Base-by-base conservation (phyloP, 2,888 invertebrate genomes). In the Drosophila monieri region DNA sequence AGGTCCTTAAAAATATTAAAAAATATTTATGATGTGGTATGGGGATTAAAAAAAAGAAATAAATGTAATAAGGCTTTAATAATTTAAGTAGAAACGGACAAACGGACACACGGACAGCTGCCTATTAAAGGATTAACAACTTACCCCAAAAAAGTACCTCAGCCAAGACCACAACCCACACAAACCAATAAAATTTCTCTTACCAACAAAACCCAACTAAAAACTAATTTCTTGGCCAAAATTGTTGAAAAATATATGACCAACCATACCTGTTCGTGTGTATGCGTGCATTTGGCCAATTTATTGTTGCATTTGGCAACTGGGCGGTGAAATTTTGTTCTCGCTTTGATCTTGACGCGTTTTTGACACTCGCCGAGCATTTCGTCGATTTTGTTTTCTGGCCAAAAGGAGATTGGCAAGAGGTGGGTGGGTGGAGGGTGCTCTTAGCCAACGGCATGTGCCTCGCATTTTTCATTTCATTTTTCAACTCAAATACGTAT, bases 311-410 rank as follows among this genome's bases (percentile, higher is more conserved):
- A 81, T 80, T 81, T 74, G 78, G 77, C 83, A 80, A 81, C 74
- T 73, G 79, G 74, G 51, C 76, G 76, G 77, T 75, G 75, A 79
- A 80, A 73, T 77, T 80, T 73, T 58, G 61, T 48, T 80, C 76
- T 65, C 76, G 73, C 81, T 81, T 81, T 81, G 84, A 81, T 81
- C 84, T 81, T 84, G 79, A 81, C 81, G 81, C 80, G 77, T 81
- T 81, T 81, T 84, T 81, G 81, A 81, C 81, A 81, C 81, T 81
- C 80, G 79, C 74, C 77, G 62, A 60, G 74, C 77, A 74, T 78
- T 81, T 81, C 76, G 79, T 78, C 80, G 75, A 81, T 79, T 78
- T 78, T 60, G 75, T 58, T 76, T 53, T 60, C 47, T 56, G 18
- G 27, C 47, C 51, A 18, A 27, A 15, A 64, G 2, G 9, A 27